Conservation (phyloP, 2,797 vertebrate species). For the Eidolon dupreanum region DNA sequence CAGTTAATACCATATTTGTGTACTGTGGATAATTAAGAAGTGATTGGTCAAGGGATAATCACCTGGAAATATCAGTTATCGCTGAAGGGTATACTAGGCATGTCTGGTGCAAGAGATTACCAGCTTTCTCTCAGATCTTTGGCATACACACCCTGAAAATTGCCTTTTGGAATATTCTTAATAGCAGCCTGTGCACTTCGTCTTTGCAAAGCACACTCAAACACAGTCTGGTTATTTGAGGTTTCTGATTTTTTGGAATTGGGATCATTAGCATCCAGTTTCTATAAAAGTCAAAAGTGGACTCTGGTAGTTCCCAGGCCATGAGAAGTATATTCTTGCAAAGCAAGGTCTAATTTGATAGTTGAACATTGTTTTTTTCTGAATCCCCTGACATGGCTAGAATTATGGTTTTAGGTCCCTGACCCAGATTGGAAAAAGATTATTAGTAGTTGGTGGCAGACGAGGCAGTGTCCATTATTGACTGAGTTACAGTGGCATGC, state of each 20-base stretch:
- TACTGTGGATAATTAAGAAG: no score
- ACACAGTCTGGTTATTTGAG: not conserved
- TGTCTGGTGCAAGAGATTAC: not conserved
- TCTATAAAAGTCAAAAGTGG: not conserved
- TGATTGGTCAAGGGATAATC: not conserved
- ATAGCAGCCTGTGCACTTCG: not conserved
- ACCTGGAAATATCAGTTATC: not conserved
- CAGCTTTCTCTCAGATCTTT: not conserved
- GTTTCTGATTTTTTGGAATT: conserved; percentile 26
- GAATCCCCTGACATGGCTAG: not conserved
- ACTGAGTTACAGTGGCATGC: not conserved
- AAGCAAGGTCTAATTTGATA: conserved; percentile 25
- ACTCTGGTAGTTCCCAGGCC: not conserved
- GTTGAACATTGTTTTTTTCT: not conserved
- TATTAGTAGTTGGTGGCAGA: conserved; percentile 48
- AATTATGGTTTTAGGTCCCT: conserved; percentile 60
- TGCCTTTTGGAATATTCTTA: conserved; percentile 15
- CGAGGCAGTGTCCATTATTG: not conserved
- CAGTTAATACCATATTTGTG: no score
- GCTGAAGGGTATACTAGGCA: not conserved
- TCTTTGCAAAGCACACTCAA: fast-evolving
- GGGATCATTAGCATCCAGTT: not conserved
- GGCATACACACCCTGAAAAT: not conserved
- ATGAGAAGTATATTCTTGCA: conserved; percentile 24
- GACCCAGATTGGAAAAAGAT: conserved; percentile 64